A percentile compares a stretch with the other conserved stretches of the same genome.
Conservation (phyloP, 2,113 vertebrate genomes). For the Gavia stellata region DNA sequence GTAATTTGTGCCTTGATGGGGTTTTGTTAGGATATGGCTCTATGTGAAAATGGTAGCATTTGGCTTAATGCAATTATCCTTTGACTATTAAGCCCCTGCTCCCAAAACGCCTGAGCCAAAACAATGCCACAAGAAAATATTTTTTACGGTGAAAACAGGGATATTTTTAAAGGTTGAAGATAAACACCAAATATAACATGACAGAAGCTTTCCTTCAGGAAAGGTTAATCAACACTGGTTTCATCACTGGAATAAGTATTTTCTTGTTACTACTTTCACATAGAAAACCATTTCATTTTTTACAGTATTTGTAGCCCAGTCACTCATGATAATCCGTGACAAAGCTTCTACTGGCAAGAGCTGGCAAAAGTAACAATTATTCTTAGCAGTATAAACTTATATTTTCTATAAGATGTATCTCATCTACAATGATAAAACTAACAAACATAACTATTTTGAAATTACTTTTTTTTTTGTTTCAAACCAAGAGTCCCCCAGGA, state of each 20-base stretch:
- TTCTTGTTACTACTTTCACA: neutral
- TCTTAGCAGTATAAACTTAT: neutral
- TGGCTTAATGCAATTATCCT: neutral
- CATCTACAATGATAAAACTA: neutral
- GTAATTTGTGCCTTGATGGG: neutral
- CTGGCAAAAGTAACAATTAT: neutral
- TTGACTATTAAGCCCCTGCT: neutral
- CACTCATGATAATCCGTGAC: neutral
- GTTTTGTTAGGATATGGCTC: neutral
- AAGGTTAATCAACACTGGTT: neutral
- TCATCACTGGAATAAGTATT: neutral
- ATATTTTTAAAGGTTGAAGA: neutral
- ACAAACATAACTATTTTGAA: neutral
- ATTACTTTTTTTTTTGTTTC: neutral
- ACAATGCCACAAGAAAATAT: neutral
- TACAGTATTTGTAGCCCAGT: neutral
- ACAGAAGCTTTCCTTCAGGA: neutral
- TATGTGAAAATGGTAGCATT: neutral
- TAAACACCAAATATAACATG: neutral
- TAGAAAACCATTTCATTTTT: neutral
- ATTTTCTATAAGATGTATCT: neutral
- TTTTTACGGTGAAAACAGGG: neutral
- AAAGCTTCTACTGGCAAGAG: neutral
- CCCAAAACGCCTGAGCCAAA: neutral
- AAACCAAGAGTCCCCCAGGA: neutral